Conservation (phyloP, 2,888 invertebrate genomes). For the Actias luna region DNA sequence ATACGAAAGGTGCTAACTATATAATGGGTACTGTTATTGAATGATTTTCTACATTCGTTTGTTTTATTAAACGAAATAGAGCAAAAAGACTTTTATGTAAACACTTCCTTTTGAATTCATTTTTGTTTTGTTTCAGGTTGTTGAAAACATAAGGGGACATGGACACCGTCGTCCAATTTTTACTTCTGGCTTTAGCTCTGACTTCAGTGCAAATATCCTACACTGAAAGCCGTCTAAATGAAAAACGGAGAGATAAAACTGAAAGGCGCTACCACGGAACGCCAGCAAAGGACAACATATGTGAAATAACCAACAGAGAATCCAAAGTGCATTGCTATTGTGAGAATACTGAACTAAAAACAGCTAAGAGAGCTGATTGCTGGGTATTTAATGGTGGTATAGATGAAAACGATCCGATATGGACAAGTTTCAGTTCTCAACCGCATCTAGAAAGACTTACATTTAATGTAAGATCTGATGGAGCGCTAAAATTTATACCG, state of each 20-base stretch:
- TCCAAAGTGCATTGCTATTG: slow-evolving; percentile 86
- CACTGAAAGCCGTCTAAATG: slow-evolving; percentile 78
- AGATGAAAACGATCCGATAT: slow-evolving; percentile 85
- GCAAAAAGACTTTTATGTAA: slow-evolving; percentile 9
- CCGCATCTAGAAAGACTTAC: slow-evolving; percentile 85
- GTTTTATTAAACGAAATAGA: neutral
- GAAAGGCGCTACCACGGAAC: slow-evolving; percentile 66
- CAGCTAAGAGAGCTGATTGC: slow-evolving; percentile 87
- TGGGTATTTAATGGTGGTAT: slow-evolving; percentile 88
- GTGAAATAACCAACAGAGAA: slow-evolving; percentile 79
- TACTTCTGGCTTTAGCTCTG: slow-evolving; percentile 75
- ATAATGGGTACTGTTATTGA: neutral
- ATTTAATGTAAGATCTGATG: slow-evolving; percentile 86
- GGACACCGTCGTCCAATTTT: slow-evolving; percentile 76
- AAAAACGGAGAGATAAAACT: slow-evolving; percentile 78
- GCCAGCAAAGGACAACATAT: slow-evolving; percentile 78
- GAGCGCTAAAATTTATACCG: slow-evolving; percentile 86
- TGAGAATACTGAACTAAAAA: slow-evolving; percentile 77
- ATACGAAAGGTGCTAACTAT: neutral
- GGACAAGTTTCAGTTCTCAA: slow-evolving; percentile 88
- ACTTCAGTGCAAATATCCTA: slow-evolving; percentile 79
- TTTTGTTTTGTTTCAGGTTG: slow-evolving; percentile 71
- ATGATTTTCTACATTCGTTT: neutral
- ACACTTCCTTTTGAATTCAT: slow-evolving; percentile 18
- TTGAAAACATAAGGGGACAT: slow-evolving; percentile 50